Evolutionary conservation across 2,888 invertebrate genomes (phyloP), one percentile per base, ranked within the genome.

Genomic region (Deroplatys truncata): DNA sequence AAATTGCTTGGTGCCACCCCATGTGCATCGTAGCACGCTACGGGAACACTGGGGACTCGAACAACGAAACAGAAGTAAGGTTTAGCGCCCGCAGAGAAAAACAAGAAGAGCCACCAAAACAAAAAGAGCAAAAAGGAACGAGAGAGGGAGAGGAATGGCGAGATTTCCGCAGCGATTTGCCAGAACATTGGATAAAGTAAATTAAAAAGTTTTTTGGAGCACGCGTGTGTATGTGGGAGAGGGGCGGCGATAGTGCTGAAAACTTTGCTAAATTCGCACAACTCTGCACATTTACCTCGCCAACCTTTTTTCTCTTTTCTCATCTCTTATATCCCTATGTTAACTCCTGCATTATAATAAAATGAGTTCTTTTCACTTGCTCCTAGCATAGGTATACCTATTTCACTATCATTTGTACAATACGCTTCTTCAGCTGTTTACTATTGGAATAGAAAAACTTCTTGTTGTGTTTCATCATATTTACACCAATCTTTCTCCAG

Each of bases 171-270:
- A 87, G 87, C 87, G 87, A 87, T 87, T 87, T 87, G 82, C 87
- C 87, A 87, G 82, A 87, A 87, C 87, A 87, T 87, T 87, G 87
- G 87, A 72, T 83, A 87, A 87, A 87, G 87, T 87, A 87, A 87
- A 87, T 87, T 87, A 87, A 87, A 87, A 87, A 87, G 87, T 87
- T 87, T 87, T 87, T 87, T 82, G 56, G 56, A 72, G 56, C 56
- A 72, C 83, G 82, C 83, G 87, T 87, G 87, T 84, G 28, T 31
- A 43, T 31, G 35, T 82, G 72, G 20, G 82, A 35, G 43, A 35
- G 5, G 28, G 29, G 56, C 56, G 20, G 35, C 9, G 83, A 83
- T 82, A 35, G 35, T 28, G 82, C 2, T 87, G 83, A 82, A 87
- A 87, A 25, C 31, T 83, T 83, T 28, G 35, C 84, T 25, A 86